Conservation (phyloP, 2,888 invertebrate species). For the Drosophila affinis region DNA sequence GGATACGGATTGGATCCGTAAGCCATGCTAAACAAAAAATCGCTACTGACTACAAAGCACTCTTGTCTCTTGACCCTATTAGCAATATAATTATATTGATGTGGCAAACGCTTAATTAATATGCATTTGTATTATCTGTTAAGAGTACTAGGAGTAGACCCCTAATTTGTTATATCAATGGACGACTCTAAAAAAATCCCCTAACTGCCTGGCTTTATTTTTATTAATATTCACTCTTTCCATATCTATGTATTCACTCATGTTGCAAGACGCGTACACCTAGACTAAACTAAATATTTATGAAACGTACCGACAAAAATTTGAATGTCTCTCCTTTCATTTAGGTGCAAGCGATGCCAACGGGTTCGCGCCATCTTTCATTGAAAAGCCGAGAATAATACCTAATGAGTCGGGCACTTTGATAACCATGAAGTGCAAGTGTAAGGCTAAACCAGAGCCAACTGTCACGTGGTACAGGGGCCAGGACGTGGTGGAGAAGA, state of each 20-base stretch:
- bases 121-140: too few species aligned
- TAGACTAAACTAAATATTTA: neutral
- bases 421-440: constrained; percentile 98
- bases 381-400: constrained; percentile 99
- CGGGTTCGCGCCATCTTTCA: constrained; percentile 97
- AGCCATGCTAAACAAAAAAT: too few species aligned
- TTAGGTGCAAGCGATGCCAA: constrained; percentile 93
- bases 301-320: neutral
- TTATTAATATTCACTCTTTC: too few species aligned
- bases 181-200: too few species aligned
- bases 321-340: neutral
- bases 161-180: too few species aligned
- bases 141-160: too few species aligned
- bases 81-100: too few species aligned
- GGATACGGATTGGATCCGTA: too few species aligned
- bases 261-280: neutral
- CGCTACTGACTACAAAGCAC: too few species aligned
- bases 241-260: neutral
- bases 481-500: constrained; percentile 92
- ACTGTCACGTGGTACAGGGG: constrained; percentile 98
- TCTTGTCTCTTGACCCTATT: too few species aligned
- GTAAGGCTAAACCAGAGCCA: constrained; percentile 97
- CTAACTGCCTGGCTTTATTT: too few species aligned
- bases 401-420: constrained; percentile 98
- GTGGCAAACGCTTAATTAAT: too few species aligned